Conservation (phyloP, 2,797 vertebrate species). For the Benthosema pterotum region DNA sequence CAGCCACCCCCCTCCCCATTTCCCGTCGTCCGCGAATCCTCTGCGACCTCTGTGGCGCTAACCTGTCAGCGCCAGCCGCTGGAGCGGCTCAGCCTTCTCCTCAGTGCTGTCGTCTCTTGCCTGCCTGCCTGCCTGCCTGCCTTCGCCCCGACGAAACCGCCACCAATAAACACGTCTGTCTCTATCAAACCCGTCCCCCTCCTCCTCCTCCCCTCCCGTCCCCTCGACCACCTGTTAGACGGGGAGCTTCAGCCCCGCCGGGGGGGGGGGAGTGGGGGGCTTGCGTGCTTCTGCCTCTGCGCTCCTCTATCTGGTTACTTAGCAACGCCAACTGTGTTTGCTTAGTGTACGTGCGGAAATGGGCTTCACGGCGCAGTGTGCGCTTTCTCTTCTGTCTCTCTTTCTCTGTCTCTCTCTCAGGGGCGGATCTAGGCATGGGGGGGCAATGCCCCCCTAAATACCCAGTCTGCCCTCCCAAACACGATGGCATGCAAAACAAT, state of each 20-base stretch:
- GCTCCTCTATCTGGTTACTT: slow-evolving; percentile 77
- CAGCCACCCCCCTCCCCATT: not conserved
- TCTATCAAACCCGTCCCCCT: slow-evolving; percentile 48
- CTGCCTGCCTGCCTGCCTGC: slow-evolving; percentile 31
- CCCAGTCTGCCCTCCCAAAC: too few relatives aligned
- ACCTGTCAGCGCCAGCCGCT: slow-evolving; percentile 44
- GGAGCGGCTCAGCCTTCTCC: not conserved
- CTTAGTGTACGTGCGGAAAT: slow-evolving; percentile 72
- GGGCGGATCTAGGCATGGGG: too few relatives aligned
- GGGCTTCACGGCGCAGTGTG: slow-evolving; percentile 35
- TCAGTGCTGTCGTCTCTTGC: too few relatives aligned
- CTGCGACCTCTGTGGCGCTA: slow-evolving; percentile 60
- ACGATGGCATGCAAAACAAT: too few relatives aligned
- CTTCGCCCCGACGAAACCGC: slow-evolving; percentile 25
- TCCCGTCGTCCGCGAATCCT: not conserved
- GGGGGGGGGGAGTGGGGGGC: too few relatives aligned
- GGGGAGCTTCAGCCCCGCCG: slow-evolving; percentile 65
- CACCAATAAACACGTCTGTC: slow-evolving; percentile 49
- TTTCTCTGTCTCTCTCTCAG: too few relatives aligned
- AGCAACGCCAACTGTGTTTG: slow-evolving; percentile 79
- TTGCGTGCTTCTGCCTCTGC: slow-evolving; percentile 70
- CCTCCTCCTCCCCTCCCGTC: slow-evolving; percentile 36
- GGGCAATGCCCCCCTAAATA: too few relatives aligned
- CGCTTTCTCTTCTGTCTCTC: slow-evolving; percentile 36
- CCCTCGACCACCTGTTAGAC: slow-evolving; percentile 77